A percentile compares a stretch with the other conserved stretches of the same genome.
phyloP scores from a whole-genome alignment of 1,140 invertebrate species.

The Drosophila orena region DNA sequence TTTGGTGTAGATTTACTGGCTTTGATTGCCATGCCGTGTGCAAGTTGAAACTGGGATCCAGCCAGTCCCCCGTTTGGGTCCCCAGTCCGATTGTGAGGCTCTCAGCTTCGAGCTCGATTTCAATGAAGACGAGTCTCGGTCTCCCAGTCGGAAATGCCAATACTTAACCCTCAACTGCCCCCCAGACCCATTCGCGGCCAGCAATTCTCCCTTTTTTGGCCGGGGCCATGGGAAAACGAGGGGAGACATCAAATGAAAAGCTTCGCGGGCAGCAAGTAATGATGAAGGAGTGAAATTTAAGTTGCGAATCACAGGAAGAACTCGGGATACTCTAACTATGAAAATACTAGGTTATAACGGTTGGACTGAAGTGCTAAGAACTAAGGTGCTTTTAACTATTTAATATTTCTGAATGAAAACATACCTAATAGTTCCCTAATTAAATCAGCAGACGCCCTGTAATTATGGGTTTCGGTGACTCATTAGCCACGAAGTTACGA shows the following conservation, averaged over 20 bases:
- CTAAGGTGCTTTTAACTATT: too few relatives aligned
- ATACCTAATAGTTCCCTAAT: not conserved
- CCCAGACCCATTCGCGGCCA: slow-evolving; percentile 14
- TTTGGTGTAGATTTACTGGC: slow-evolving; percentile 72
- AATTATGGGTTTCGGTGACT: not conserved
- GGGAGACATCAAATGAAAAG: slow-evolving; percentile 57
- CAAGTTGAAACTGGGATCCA: slow-evolving; percentile 41
- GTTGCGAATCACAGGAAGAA: not conserved
- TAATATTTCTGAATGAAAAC: too few relatives aligned
- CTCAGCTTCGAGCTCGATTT: slow-evolving; percentile 52
- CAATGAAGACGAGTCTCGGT: slow-evolving; percentile 62
- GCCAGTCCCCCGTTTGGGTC: not conserved
- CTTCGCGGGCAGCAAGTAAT: slow-evolving; percentile 44
- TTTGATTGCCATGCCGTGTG: slow-evolving; percentile 74
- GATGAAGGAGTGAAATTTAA: slow-evolving; percentile 17
- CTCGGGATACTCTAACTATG: slow-evolving; percentile 14
- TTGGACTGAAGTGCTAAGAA: too few relatives aligned
- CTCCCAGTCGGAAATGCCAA: slow-evolving; percentile 73
- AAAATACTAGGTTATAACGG: not conserved
- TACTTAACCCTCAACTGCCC: slow-evolving; percentile 50
- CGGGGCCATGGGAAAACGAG: slow-evolving; percentile 44
- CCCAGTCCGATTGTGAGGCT: not conserved
- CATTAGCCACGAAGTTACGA: not conserved
- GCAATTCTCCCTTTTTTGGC: slow-evolving; percentile 31
- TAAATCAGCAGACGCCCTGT: not conserved